Evolutionary conservation across 2,113 vertebrate genomes (phyloP), one percentile per base, ranked within the genome.

Genomic region (Upupa epops): DNA sequence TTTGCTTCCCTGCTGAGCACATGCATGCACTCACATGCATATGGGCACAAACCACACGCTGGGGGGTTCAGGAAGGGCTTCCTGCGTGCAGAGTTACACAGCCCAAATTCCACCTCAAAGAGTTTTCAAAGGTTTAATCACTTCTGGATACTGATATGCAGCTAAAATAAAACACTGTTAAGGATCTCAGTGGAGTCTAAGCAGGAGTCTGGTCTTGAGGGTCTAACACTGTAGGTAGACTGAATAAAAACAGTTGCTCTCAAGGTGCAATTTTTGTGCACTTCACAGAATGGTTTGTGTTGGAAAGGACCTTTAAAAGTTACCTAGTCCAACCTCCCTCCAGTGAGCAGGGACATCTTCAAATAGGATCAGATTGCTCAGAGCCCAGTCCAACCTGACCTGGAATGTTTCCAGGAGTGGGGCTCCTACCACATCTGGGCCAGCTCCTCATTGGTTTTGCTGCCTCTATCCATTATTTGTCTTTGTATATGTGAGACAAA

Each of bases 1-100:
- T 84, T 66, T 59, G 68, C 72, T 94, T 82, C 91, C 93, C 55
- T 6, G 54, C 60, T 18, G 63, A 73, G 78, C 84, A 79, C 87
- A 79, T 25, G 55, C 64, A 1, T 37, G 84, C 28, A 6, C 74
- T 92, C 89, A 76, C 95, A 84, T 54, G 84, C 45, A 26, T 55
- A 2, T 18, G 45, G 69, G 70, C 54, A 24, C 49, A 72, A 76
- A 64, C 31, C 77, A 20, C 86, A 6, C 0, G 0, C 77, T 46
- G 25, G 1, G 10, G 40, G 21, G 28, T 11, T 74, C 48, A 17
- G 76, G 42, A 80, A 56, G 14, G 40, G 61, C 18, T 64, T 75
- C 66, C 86, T 66, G 22, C 54, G 3, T 9, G 13, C 22, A 4
- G 59, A 37, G 49, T 56, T 28, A 18, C 7, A 40, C 63, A 65